phyloP scores from a whole-genome alignment of 2,113 vertebrate genomes.

The Vombatus ursinus region DNA sequence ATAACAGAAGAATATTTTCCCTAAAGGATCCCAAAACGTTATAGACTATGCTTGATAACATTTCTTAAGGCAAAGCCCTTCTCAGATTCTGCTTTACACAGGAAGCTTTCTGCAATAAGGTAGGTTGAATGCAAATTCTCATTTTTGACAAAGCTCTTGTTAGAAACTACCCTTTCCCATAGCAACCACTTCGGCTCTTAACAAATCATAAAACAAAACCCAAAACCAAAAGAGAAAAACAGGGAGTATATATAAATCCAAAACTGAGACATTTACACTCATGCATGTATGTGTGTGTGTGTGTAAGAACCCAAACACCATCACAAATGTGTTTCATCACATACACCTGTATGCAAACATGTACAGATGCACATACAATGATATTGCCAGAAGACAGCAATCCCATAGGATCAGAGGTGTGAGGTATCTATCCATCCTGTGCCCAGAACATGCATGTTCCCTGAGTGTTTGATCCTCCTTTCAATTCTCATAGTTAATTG shows the following conservation, averaged over 20 bases:
- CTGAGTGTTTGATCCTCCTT: not conserved
- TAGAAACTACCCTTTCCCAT: not conserved
- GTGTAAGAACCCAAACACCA: not conserved
- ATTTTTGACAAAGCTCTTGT: not conserved
- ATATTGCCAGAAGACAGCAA: not conserved
- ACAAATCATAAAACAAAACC: not conserved
- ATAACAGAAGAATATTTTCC: constrained; percentile 3
- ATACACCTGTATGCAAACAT: not conserved
- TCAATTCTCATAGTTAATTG: not conserved
- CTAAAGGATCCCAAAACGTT: not conserved
- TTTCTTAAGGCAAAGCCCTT: not conserved
- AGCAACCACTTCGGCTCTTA: not conserved
- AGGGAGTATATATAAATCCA: not conserved
- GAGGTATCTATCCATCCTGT: not conserved
- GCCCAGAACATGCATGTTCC: not conserved
- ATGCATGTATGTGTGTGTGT: not conserved
- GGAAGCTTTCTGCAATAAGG: not conserved
- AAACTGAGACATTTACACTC: not conserved
- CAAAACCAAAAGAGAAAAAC: not conserved
- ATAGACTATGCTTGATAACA: not conserved
- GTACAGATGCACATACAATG: not conserved
- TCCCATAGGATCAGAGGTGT: not conserved
- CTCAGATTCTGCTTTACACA: not conserved
- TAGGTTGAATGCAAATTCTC: not conserved
- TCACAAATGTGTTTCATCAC: not conserved